A percentile compares a stretch with the other conserved stretches of the same genome.
Conservation (phyloP, 2,797 vertebrate genomes). For the Danio jaintianensis region DNA sequence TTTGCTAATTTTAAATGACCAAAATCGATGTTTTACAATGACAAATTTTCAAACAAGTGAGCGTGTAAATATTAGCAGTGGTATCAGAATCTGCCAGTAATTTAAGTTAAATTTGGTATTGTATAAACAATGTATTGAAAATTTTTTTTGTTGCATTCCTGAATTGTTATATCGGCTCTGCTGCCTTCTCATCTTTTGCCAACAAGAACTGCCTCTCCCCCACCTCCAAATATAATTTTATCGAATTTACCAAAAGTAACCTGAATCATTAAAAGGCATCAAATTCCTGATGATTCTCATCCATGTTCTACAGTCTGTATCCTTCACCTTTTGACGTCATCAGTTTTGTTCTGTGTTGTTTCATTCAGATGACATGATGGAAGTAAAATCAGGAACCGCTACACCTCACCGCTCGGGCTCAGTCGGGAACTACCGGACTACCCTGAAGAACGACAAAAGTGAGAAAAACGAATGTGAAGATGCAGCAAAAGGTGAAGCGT, state of each 20-base stretch:
- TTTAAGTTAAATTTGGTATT: no score
- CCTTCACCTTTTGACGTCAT: slow-evolving; percentile 3
- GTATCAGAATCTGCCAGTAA: no score
- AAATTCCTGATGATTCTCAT: not conserved
- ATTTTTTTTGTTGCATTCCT: not conserved
- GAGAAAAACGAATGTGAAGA: slow-evolving; percentile 72
- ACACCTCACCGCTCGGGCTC: slow-evolving; percentile 94
- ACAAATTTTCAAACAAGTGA: no score
- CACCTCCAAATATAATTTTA: not conserved
- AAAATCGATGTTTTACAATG: no score
- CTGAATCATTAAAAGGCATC: not conserved
- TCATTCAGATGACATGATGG: slow-evolving; percentile 89
- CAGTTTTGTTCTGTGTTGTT: slow-evolving; percentile 40
- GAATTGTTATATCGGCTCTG: not conserved
- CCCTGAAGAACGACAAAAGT: slow-evolving; percentile 87
- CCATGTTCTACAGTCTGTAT: not conserved
- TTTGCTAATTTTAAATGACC: no score
- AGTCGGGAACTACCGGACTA: slow-evolving; percentile 87
- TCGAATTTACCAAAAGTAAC: not conserved
- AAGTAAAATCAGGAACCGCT: slow-evolving; percentile 91
- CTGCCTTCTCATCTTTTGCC: not conserved
- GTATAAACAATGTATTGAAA: no score
- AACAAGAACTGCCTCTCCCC: not conserved
- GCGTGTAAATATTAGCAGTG: no score
- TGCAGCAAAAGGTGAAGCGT: slow-evolving; percentile 76